Evolutionary conservation across 2,797 vertebrate genomes (phyloP), one percentile per base, ranked within the genome.

Genomic region (Ctenochaetus hawaiiensis): DNA sequence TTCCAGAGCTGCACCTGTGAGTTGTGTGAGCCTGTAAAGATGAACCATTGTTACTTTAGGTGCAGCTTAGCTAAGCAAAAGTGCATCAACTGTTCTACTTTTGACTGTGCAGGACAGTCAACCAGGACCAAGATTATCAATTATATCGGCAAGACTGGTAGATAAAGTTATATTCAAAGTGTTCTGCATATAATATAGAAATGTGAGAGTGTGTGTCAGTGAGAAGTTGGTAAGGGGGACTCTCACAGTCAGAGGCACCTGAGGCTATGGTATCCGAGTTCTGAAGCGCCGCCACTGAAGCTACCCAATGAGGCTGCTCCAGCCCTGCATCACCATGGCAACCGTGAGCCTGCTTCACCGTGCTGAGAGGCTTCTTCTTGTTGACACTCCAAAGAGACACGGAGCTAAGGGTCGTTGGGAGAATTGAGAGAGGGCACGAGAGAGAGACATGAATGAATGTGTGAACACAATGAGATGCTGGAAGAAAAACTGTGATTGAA

Each of bases 251-350:
- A 68, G 76, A 94, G 56, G 91, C 92, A 97, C 97, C 98, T 94
- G 98, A 97, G 72, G 97, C 98, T 26, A 99, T 90, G 0, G 97
- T 95, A 89, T 99, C 97, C 0, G 96, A 98, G 94, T 96, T 99
- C 72, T 96, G 95, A 76, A 98, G 92, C 2, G 97, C 96, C 0
- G 98, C 96, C 52, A 99, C 97, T 0, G 97, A 94, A 0, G 96
- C 93, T 53, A 99, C 94, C 98, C 98, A 99, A 83, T 93, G 95
- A 0, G 98, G 96, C 91, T 96, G 96, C 90, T 97, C 93, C 84
- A 98, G 86, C 58, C 95, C 96, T 0, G 73, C 48, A 1, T 92
- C 73, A 0, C 96, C 96, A 58, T 93, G 95, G 70, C 90, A 86
- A 82, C 98, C 96, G 0, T 99, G 98, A 0, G 97, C 97, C 81